Evolutionary conservation across 2,888 invertebrate species (phyloP).

Genomic region (Priocnemis perturbator): DNA sequence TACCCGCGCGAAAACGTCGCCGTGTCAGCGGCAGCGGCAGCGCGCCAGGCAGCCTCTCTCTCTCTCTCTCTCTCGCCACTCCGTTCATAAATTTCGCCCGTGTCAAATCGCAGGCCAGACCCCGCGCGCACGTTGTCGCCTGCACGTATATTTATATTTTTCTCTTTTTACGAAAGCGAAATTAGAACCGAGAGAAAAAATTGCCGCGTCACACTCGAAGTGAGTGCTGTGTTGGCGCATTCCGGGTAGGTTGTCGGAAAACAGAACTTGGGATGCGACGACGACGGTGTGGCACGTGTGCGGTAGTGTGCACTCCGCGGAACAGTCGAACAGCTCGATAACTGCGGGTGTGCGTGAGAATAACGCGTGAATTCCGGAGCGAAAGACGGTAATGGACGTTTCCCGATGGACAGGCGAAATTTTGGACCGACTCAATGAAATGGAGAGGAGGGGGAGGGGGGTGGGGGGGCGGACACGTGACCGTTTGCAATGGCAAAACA

Average conservation of each 20-base stretch:
- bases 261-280: too few relatives aligned
- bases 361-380: not conserved
- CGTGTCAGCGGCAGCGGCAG: constrained; percentile 4
- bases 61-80: too few relatives aligned
- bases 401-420: not conserved
- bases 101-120: not conserved
- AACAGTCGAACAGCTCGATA: not conserved
- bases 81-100: not conserved
- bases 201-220: too few relatives aligned
- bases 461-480: not conserved
- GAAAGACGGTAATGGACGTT: not conserved
- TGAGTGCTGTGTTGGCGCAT: too few relatives aligned
- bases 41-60: not conserved
- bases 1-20: not conserved
- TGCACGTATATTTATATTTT: not conserved
- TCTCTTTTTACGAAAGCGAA: not conserved
- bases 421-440: too few relatives aligned
- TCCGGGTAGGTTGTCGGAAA: too few relatives aligned
- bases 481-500: not conserved
- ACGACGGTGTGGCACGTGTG: too few relatives aligned
- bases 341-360: not conserved
- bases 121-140: not conserved
- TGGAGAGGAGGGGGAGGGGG: not conserved
- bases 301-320: too few relatives aligned
- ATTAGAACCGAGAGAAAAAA: too few relatives aligned